These are phyloP conservation scores for Drosophila birchii DNA, from an alignment of 2,888 invertebrate genomes.

Conservation along the genomic window DNA sequence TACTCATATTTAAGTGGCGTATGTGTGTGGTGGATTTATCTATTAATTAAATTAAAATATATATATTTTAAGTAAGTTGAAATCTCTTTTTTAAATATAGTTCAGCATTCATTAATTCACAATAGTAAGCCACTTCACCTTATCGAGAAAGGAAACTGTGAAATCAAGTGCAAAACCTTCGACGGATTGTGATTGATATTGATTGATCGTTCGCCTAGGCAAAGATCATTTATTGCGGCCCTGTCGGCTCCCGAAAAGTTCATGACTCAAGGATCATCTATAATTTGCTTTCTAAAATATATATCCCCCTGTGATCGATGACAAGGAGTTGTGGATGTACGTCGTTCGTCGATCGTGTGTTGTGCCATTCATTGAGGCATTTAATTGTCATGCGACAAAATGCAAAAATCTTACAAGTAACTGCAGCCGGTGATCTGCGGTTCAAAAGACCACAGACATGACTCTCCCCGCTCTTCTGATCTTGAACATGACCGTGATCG, in stretches of 20 bases:
- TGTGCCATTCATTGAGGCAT: constrained; percentile 74
- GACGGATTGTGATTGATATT: constrained; percentile 61
- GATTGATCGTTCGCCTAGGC: constrained; percentile 58
- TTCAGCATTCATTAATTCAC: background rate
- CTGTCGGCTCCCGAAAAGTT: constrained; percentile 69
- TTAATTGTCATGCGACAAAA: constrained; percentile 78
- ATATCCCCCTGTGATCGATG: constrained; percentile 68
- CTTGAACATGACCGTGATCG: constrained; percentile 54
- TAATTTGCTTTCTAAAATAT: constrained; percentile 75
- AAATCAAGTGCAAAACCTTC: constrained; percentile 64
- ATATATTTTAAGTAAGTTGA: background rate
- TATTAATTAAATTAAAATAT: background rate
- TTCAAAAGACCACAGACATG: constrained; percentile 51
- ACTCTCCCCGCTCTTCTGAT: constrained; percentile 40
- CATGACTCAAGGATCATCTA: constrained; percentile 73
- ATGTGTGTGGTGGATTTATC: background rate
- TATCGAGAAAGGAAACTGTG: constrained; percentile 41
- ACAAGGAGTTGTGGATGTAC: constrained; percentile 51
- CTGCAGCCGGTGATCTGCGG: constrained; percentile 49
- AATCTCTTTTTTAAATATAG: background rate
- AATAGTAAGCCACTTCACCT: background rate
- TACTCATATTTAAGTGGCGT: background rate
- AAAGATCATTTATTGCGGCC: constrained; percentile 55
- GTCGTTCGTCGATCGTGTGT: constrained; percentile 58
- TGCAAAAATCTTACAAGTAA: constrained; percentile 74